phyloP scores from a whole-genome alignment of 2,888 invertebrate genomes.

The Pseudoips prasinana region DNA sequence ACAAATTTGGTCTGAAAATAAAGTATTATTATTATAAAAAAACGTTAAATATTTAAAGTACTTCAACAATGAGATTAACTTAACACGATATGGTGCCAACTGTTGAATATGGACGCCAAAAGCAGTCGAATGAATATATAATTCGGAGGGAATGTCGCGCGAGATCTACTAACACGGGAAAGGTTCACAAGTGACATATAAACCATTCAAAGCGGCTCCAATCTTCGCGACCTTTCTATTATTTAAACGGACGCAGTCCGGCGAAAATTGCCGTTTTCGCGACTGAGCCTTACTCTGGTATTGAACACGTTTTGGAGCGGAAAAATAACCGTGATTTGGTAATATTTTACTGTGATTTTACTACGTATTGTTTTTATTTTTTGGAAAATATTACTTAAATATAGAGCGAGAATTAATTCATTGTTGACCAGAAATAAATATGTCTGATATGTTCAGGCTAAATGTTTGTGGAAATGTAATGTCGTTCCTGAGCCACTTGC shows the following conservation, averaged over 20 bases:
- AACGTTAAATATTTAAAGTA: too few species aligned
- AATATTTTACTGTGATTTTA: neutral
- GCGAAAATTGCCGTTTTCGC: slow-evolving; percentile 62
- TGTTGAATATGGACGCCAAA: slow-evolving; percentile 51
- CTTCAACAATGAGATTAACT: too few species aligned
- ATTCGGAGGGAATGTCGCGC: slow-evolving; percentile 64
- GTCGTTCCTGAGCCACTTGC: too few species aligned
- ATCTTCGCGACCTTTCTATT: slow-evolving; percentile 78
- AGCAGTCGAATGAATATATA: slow-evolving; percentile 71
- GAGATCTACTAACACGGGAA: slow-evolving; percentile 63
- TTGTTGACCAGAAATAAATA: too few species aligned
- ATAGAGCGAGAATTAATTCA: too few species aligned
- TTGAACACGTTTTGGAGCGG: slow-evolving; percentile 9
- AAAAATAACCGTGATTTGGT: neutral
- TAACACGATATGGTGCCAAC: slow-evolving; percentile 39
- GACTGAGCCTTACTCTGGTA: slow-evolving; percentile 46
- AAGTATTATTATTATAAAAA: too few species aligned
- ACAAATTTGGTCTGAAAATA: too few species aligned
- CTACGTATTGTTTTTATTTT: too few species aligned
- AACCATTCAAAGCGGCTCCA: slow-evolving; percentile 76
- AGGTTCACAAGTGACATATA: slow-evolving; percentile 78
- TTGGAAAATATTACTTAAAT: too few species aligned
- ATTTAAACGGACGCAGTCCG: slow-evolving; percentile 72
- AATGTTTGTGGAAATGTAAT: too few species aligned
- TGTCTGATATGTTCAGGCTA: too few species aligned